Base-by-base conservation (phyloP, 2,888 invertebrate genomes). In the Pammene aurita region DNA sequence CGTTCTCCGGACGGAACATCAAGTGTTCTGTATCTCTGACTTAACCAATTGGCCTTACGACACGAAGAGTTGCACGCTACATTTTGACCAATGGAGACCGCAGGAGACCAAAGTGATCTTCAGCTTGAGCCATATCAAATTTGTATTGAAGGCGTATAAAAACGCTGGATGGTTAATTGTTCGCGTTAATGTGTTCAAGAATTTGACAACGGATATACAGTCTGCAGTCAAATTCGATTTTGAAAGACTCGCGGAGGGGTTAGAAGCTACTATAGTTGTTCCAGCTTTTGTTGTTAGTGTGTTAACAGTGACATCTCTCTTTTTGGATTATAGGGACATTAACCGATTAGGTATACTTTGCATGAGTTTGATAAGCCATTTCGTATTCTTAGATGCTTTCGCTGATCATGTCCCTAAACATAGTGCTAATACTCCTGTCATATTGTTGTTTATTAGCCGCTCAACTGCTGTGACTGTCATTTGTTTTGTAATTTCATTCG, bases 301-400 rank as follows among this genome's bases (percentile, higher is more conserved):
- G 38, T 7, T 69, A 13, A 69, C 69, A 16, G 41, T 60, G 14
- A 34, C 60, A 14, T 10, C 52, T 14, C 16, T 69, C 7, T 9
- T 65, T 0, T 13, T 68, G 52, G 58, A 65, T 38, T 60, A 41
- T 42, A 69, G 46, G 48, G 16, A 48, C 14, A n/a, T 69, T 13
- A 57, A 41, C 9, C 77, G 88, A 2, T 66, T 84, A 2, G 54
- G 67, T 6, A 35, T 87, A 0, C 14, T 75, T 0, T 77, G 75
- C 67, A 82, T 86, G 5, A 83, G 80, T 68, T 52, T 86, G 5
- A 55, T 81, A 0, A 73, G 77, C 1, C 84, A 88, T 72, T 71
- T 71, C 26, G 78, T 80, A 48, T 46, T 84, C 11, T 68, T 71
- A 2, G 73, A 76, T 0, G 69, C 34, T 50, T 58, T 86, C 10